Percentiles rank a stretch among this genome's conserved stretches.
These are phyloP conservation scores for Pelusios castaneus DNA, from an alignment of 2,113 vertebrate species.

Conservation along the genomic window DNA sequence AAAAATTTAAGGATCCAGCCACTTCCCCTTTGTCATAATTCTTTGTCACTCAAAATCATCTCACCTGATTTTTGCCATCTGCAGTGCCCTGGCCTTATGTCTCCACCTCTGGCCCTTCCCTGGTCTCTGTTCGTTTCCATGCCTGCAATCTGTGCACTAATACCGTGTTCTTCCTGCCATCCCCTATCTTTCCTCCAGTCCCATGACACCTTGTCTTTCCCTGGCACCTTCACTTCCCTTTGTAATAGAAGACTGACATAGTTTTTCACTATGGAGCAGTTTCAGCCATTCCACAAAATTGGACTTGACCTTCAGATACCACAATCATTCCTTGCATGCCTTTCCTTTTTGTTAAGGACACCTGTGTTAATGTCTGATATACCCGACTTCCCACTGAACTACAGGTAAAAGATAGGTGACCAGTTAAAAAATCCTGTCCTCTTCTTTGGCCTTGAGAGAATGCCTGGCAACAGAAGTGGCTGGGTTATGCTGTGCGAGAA, in stretches of 20 bases:
- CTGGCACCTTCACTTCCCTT: background rate
- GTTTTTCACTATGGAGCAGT: background rate
- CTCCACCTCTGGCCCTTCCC: background rate
- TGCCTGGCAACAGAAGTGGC: background rate
- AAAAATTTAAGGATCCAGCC: background rate
- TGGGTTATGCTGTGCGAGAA: background rate
- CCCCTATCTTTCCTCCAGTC: background rate
- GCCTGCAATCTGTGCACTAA: background rate
- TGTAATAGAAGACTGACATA: background rate
- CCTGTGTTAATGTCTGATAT: background rate
- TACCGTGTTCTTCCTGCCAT: too few species aligned
- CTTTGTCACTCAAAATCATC: background rate
- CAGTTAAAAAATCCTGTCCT: background rate
- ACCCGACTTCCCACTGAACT: background rate
- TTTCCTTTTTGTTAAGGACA: background rate
- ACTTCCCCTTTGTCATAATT: background rate
- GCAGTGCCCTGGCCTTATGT: background rate
- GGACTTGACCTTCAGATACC: background rate
- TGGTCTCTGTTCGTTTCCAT: background rate
- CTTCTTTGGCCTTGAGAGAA: background rate
- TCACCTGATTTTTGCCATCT: background rate
- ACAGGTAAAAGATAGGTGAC: background rate
- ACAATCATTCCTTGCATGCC: background rate
- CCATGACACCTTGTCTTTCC: too few species aligned
- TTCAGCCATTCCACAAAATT: background rate